These are phyloP conservation scores for Drosophila leontia DNA, from an alignment of 1,140 invertebrate species.

Conservation along the genomic window DNA sequence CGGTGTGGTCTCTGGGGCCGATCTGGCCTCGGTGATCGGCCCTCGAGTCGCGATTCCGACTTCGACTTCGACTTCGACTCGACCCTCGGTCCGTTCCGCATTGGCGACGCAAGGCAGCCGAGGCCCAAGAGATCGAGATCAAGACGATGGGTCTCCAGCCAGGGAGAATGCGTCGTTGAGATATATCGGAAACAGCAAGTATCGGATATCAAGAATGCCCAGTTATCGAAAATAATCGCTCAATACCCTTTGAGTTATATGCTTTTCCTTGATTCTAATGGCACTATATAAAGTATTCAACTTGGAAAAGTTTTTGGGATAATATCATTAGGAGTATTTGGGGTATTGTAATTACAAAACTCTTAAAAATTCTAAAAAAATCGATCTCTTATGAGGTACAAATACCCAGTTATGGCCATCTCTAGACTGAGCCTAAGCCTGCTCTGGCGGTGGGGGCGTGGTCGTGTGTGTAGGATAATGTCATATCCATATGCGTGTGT, in stretches of 20 bases:
- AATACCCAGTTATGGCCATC: background rate
- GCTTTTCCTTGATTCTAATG: background rate
- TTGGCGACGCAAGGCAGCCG: constrained; percentile 69
- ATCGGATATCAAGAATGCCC: background rate
- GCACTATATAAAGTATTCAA: too few species aligned
- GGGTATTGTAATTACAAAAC: too few species aligned
- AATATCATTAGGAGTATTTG: too few species aligned
- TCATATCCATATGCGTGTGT: constrained; percentile 64
- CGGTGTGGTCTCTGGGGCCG: constrained; percentile 28
- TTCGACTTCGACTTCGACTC: constrained; percentile 23
- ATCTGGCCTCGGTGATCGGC: constrained; percentile 44
- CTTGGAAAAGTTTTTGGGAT: too few species aligned
- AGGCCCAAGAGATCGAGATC: constrained; percentile 38
- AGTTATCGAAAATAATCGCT: background rate
- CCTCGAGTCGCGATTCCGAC: constrained; percentile 26
- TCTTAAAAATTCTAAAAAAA: background rate
- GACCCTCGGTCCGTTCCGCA: constrained; percentile 65
- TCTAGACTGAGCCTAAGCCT: background rate
- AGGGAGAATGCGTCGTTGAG: background rate
- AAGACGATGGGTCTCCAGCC: constrained; percentile 13
- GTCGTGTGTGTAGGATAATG: constrained; percentile 58
- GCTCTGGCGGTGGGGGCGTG: constrained; percentile 11
- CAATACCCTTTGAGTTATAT: too few species aligned
- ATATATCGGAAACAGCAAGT: background rate
- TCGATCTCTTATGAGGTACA: background rate